Base-by-base conservation (phyloP, 1,140 invertebrate genomes). In the Lerema accius region DNA sequence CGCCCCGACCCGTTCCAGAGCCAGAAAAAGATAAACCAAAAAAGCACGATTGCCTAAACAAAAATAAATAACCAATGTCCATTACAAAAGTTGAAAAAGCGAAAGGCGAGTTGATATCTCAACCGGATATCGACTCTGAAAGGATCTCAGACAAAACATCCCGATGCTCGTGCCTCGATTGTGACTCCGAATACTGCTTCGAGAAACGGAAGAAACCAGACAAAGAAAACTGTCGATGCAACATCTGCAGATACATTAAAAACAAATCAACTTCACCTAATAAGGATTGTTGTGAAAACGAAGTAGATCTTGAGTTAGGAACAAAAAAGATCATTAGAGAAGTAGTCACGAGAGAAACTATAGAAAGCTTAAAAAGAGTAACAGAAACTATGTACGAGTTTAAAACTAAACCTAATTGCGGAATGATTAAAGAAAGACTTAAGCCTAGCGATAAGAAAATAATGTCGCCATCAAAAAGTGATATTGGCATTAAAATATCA, bases 121-220 rank as follows among this genome's bases (percentile, higher is more conserved):
- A n/a, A 32, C 10, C 4, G 23, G 53, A 45, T 45, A 26, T 35
- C 40, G 16, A 45, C 23, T 16, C 23, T 16, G 42, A 45, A 19
- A 35, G 7, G 17, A 9, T 13, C 14, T 58, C 42, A 16, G 13
- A 37, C 10, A 39, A 13, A 26, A 37, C 11, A 14, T 74, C 72
- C 9, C 40, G 43, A 32, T 83, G 80, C 48, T 83, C 78, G 0
- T 83, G 80, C 45, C 37, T 60, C n/a, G 45, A 71, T 16, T 81
- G 78, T 46, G 67, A 81, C 48, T 76, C 74, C 10, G 3, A 55
- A 10, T 19, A n/a, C 11, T 80, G 77, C 48, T 78, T 71, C 23
- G 32, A 55, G 39, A 63, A 66, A 53, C 65, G 73, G 56, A 60
- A 65, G 23, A 50, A 45, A 26, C 56, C 61, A 7, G 39, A 14